phyloP scores from a whole-genome alignment of 2,888 invertebrate genomes.

The Norana najaformis region DNA sequence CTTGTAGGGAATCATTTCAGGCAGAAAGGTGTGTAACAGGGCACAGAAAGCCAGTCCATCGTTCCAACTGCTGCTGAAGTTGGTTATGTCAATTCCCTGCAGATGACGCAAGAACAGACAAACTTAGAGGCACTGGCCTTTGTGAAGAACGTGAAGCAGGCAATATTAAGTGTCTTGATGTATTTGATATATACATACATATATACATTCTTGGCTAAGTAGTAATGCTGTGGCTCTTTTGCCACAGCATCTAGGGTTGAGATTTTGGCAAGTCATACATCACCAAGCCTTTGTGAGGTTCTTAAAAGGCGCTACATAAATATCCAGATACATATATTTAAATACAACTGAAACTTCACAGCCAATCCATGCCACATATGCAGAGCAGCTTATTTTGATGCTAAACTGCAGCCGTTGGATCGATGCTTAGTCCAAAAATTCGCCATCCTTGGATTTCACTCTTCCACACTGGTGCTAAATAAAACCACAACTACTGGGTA shows the following conservation, averaged over 20 bases:
- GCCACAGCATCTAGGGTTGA: neutral
- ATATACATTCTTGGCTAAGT: too few species aligned
- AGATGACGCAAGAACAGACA: neutral
- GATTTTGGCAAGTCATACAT: neutral
- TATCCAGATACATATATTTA: too few species aligned
- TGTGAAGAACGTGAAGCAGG: too few species aligned
- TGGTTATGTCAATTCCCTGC: slow-evolving; percentile 82
- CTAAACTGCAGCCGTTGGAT: neutral
- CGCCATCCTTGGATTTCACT: neutral
- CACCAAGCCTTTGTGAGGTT: neutral
- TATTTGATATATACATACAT: too few species aligned
- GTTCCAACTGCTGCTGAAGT: slow-evolving; percentile 95
- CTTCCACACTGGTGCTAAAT: neutral
- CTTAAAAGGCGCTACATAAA: too few species aligned
- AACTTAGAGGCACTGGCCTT: neutral
- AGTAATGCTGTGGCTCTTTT: neutral
- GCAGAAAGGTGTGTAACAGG: slow-evolving; percentile 85
- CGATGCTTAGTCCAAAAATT: neutral
- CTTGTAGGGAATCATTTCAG: slow-evolving; percentile 79
- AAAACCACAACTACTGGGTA: neutral
- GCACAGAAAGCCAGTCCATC: slow-evolving; percentile 90
- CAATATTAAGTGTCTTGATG: too few species aligned
- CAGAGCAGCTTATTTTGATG: too few species aligned
- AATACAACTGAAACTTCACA: too few species aligned
- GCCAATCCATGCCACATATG: too few species aligned